Conservation (phyloP, 2,113 vertebrate genomes). For the Gopherus flavomarginatus region DNA sequence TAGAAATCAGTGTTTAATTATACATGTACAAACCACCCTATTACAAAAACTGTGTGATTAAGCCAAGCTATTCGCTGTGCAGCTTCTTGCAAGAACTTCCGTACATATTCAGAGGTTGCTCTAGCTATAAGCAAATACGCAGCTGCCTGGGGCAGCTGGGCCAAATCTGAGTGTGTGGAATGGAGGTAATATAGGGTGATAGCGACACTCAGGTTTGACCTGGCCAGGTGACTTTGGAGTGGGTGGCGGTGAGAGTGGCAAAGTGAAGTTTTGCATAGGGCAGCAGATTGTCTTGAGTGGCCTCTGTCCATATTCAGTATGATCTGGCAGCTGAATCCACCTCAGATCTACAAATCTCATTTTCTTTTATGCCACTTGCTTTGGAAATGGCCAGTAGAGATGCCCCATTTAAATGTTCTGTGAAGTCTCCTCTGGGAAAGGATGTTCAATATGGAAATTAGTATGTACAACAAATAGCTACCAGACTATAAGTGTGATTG, state of each 20-base stretch:
- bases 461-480: background rate
- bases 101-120: no score
- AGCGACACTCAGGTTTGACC: no score
- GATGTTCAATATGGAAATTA: conserved; percentile 7
- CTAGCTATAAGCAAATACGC: no score
- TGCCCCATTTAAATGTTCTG: background rate
- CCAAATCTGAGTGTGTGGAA: no score
- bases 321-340: background rate
- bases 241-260: no score
- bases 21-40: background rate
- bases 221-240: no score
- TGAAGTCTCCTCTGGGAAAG: background rate
- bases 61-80: background rate
- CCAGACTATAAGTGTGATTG: background rate
- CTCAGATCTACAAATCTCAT: background rate
- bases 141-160: no score
- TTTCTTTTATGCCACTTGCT: background rate
- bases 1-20: background rate
- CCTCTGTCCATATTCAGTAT: background rate
- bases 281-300: no score
- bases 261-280: no score
- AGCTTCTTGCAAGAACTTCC: background rate
- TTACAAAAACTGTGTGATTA: background rate
- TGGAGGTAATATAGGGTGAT: no score
- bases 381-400: background rate